These are phyloP conservation scores for Steromphala cineraria DNA, from an alignment of 2,888 invertebrate genomes.

Conservation along the genomic window DNA sequence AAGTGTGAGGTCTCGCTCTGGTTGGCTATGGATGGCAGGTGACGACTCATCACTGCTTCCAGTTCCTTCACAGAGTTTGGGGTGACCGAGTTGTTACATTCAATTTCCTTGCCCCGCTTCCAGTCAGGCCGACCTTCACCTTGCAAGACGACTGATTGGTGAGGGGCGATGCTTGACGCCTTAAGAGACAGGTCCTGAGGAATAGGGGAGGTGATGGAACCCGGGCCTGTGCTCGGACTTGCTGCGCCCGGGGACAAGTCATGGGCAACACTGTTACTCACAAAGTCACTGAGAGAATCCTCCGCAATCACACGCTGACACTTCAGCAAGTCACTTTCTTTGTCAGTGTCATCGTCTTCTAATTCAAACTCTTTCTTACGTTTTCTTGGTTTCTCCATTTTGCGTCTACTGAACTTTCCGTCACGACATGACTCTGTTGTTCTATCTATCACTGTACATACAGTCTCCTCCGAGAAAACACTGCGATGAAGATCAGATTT, in stretches of 20 bases:
- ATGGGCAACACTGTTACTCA: not conserved
- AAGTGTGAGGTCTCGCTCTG: constrained; percentile 78
- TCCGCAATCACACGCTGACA: not conserved
- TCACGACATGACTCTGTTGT: constrained; percentile 36
- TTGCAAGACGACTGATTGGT: constrained; percentile 10
- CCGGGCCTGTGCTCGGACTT: constrained; percentile 4
- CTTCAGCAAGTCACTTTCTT: not conserved
- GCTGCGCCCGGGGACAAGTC: not conserved
- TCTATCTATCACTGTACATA: not conserved
- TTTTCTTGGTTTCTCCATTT: constrained; percentile 72
- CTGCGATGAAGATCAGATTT: not conserved
- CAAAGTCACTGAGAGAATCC: not conserved
- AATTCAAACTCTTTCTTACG: constrained; percentile 56
- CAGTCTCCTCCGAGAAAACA: not conserved
- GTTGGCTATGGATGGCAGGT: constrained; percentile 80
- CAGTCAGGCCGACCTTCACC: constrained; percentile 14
- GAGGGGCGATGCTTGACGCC: constrained; percentile 21
- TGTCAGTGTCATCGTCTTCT: constrained; percentile 22
- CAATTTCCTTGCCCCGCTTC: not conserved
- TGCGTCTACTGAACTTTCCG: constrained; percentile 69
- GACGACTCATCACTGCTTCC: constrained; percentile 97
- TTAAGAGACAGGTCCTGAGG: constrained; percentile 54
- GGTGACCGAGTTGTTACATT: not conserved
- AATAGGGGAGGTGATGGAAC: constrained; percentile 32
- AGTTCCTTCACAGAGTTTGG: constrained; percentile 87